Base-by-base conservation (phyloP, 1,140 invertebrate species). In the Tetragonula clypearis region DNA sequence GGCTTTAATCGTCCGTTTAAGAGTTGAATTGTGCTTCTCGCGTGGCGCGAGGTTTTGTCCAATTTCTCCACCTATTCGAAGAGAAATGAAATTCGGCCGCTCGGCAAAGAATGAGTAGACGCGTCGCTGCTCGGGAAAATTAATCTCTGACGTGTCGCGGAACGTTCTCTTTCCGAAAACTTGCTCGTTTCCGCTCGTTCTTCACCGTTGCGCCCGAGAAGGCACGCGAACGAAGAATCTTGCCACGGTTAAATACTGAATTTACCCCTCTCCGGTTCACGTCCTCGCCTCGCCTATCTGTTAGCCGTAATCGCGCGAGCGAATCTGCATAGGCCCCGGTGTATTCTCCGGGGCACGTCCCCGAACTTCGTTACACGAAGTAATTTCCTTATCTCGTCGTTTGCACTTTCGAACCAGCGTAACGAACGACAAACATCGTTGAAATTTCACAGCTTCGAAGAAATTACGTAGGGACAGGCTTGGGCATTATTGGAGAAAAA, bases 331-430 rank as follows among this genome's bases (percentile, higher is more conserved):
- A 17, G n/a, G 4, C 9, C 53, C n/a, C n/a, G 12, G 41, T 60
- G 56, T 60, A 69, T 30, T 9, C 82, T 35, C 58, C 60, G 49
- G 14, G 53, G 79, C 68, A 58, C 56, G 53, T 77, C 19, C 41
- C 66, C 55, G 56, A 84, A 84, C 82, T 84, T 84, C 68, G 77
- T 84, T 84, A 79, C 82, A 21, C 49, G 2, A 4, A 41, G 58
- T 72, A 84, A 84, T 84, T 84, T 79, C 82, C 68, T 84, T 84
- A 84, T 84, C 76, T 73, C 60, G 41, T 81, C 71, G 55, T 77
- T 75, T 88, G 58, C 58, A 49, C 65, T 82, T 66, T 49, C 83
- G 73, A 30, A 79, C 21, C 66, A 35, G 58, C 56, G 62, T 87
- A 85, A 88, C 75, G 69, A 88, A 82, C 23, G 53, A 73, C 81